These are phyloP conservation scores for Drosophila anomelani DNA, from an alignment of 2,888 invertebrate species.

Conservation along the genomic window DNA sequence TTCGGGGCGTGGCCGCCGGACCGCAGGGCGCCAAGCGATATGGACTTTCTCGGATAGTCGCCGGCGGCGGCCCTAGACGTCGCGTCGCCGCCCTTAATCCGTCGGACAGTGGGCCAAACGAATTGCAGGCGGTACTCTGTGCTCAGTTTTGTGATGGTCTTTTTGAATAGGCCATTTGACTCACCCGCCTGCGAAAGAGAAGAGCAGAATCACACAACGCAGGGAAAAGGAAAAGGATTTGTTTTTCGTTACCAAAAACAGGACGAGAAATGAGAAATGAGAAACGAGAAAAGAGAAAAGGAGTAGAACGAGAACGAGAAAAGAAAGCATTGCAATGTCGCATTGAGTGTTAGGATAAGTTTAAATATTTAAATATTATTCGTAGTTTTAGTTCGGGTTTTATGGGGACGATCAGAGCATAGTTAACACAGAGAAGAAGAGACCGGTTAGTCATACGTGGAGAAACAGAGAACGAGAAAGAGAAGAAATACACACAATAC, in stretches of 20 bases:
- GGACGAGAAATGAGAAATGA: conserved; percentile 38
- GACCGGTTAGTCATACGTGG: conserved; percentile 55
- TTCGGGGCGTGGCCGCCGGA: conserved; percentile 84
- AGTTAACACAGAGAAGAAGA: conserved; percentile 53
- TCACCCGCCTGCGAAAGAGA: conserved; percentile 86
- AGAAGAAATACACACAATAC: conserved; percentile 82
- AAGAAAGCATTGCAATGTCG: conserved; percentile 59
- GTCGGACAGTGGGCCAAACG: conserved; percentile 90
- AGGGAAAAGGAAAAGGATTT: conserved; percentile 24
- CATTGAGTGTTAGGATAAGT: conserved; percentile 56
- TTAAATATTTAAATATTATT: conserved; percentile 44
- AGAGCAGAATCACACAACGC: conserved; percentile 74
- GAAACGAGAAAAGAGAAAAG: conserved; percentile 47
- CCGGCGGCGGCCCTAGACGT: conserved; percentile 74
- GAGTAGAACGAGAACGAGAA: conserved; percentile 49
- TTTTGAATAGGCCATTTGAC: conserved; percentile 89
- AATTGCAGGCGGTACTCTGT: conserved; percentile 96
- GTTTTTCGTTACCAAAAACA: conserved; percentile 1
- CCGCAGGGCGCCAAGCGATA: conserved; percentile 94
- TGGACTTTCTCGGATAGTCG: conserved; percentile 90
- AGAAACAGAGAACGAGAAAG: conserved; percentile 50
- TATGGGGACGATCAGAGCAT: conserved; percentile 58
- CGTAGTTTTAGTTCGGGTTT: conserved; percentile 13
- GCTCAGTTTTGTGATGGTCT: conserved; percentile 90
- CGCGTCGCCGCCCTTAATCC: conserved; percentile 84